phyloP scores from a whole-genome alignment of 2,888 invertebrate species.

The Trimorus sp. region DNA sequence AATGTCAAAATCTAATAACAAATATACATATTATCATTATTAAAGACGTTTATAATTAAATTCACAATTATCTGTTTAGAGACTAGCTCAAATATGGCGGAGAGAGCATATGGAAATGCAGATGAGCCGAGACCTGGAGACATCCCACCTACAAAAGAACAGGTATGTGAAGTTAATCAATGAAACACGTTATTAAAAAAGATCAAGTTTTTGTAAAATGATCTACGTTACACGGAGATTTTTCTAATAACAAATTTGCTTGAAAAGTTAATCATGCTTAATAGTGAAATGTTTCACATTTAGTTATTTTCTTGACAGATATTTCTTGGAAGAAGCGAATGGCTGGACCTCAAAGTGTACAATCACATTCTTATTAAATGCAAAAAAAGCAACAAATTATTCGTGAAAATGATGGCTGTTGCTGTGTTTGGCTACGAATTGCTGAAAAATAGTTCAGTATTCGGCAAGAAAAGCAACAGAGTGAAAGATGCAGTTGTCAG shows the following conservation, averaged over 20 bases:
- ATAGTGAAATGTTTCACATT: background rate
- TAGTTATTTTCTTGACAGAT: background rate
- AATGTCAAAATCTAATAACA: too few relatives aligned
- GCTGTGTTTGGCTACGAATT: slow-evolving; percentile 8
- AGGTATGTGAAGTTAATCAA: background rate
- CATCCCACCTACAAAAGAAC: background rate
- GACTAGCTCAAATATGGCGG: background rate
- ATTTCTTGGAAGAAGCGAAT: slow-evolving; percentile 15
- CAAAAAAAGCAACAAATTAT: slow-evolving; percentile 10
- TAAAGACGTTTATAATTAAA: too few relatives aligned
- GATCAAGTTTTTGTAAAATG: background rate
- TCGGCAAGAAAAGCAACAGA: slow-evolving; percentile 5
- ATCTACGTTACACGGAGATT: background rate
- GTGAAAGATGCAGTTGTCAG: background rate
- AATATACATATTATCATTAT: too few relatives aligned
- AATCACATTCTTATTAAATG: slow-evolving; percentile 8
- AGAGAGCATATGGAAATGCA: background rate
- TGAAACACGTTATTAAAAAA: too few relatives aligned
- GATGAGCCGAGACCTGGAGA: background rate
- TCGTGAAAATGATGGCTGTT: slow-evolving; percentile 16
- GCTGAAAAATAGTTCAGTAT: slow-evolving; percentile 9
- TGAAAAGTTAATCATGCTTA: background rate
- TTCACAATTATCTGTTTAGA: background rate
- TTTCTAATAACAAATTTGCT: too few relatives aligned
- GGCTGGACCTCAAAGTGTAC: slow-evolving; percentile 6